Conservation (phyloP, 2,113 vertebrate genomes). For the Sisor rabdophorus region DNA sequence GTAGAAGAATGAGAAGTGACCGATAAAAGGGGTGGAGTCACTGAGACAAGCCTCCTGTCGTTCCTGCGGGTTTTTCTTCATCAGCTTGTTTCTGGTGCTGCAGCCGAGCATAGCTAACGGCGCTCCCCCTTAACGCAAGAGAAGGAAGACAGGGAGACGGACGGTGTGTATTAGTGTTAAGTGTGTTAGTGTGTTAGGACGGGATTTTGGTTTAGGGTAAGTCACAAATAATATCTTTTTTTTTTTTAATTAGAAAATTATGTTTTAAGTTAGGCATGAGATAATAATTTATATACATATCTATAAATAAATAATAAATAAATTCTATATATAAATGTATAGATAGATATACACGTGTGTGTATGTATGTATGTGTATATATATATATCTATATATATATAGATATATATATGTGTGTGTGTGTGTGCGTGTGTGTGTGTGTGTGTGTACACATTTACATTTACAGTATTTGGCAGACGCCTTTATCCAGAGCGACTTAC, state of each 20-base stretch:
- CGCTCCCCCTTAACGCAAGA: constrained; percentile 78
- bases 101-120: constrained; percentile 85
- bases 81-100: constrained; percentile 86
- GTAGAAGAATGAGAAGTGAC: constrained; percentile 3
- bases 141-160: not conserved
- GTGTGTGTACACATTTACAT: no score
- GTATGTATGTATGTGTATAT: no score
- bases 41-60: constrained; percentile 68
- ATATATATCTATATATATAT: no score
- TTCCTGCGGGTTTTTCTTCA: constrained; percentile 76
- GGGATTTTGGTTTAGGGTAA: not conserved
- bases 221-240: not conserved
- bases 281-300: no score
- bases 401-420: no score
- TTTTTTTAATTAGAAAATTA: not conserved
- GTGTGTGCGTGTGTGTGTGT: no score
- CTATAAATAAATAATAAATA: no score
- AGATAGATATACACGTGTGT: no score
- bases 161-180: not conserved
- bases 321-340: no score
- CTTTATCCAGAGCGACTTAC: no score
- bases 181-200: constrained; percentile 8
- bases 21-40: constrained; percentile 54
- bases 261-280: not conserved
- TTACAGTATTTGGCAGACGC: no score